A percentile compares a stretch with the other conserved stretches of the same genome.
Evolutionary conservation across 2,888 invertebrate genomes (phyloP).

Genomic region (Amblyteles armatorius): DNA sequence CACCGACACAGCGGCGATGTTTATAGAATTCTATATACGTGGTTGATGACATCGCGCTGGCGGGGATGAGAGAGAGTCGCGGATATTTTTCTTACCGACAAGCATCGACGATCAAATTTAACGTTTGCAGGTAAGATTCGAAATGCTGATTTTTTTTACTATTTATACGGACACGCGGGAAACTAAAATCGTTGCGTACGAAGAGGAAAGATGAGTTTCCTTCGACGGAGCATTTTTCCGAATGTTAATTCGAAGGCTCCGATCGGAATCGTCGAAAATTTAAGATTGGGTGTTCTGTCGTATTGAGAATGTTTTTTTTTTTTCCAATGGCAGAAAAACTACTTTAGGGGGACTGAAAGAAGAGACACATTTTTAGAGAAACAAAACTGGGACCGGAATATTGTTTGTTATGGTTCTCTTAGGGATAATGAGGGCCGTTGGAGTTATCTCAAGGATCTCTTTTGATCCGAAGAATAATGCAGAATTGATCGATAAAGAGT

Average conservation of each 20-base stretch:
- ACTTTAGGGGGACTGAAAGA: background rate
- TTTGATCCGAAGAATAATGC: background rate
- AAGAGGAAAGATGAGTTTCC: background rate
- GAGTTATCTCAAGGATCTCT: background rate
- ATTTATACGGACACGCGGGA: no score
- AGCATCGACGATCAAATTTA: background rate
- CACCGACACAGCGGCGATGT: background rate
- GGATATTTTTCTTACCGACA: background rate
- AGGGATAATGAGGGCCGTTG: background rate
- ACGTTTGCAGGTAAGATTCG: background rate
- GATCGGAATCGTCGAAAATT: background rate
- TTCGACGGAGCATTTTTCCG: background rate
- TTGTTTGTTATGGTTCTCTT: background rate
- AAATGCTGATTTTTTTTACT: background rate
- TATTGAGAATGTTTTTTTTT: background rate
- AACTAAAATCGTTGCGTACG: background rate
- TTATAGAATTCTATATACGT: conserved; percentile 30
- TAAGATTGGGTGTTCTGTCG: background rate
- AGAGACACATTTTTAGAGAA: background rate
- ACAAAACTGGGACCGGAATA: background rate
- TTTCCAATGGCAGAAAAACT: background rate
- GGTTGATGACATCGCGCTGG: conserved; percentile 36
- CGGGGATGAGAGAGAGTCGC: background rate
- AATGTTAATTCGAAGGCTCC: background rate
- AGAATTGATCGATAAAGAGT: background rate